These are phyloP conservation scores for Aporophyla nigra DNA, from an alignment of 2,888 invertebrate genomes.

Conservation along the genomic window DNA sequence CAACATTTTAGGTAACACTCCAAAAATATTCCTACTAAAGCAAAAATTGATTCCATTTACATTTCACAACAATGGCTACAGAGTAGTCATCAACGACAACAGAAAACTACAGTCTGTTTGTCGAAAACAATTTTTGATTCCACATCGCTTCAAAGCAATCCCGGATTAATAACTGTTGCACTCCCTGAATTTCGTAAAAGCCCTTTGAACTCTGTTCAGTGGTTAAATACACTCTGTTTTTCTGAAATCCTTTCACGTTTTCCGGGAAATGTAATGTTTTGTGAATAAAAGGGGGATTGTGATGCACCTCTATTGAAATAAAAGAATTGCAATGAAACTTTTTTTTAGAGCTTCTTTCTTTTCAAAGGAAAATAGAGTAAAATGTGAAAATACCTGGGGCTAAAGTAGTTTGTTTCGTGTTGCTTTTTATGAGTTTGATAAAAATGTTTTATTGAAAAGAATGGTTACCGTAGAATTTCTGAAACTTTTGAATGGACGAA, in stretches of 20 bases:
- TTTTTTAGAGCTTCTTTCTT: constrained; percentile 31
- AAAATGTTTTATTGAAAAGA: constrained; percentile 16
- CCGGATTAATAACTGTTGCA: constrained; percentile 55
- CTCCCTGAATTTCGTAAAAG: constrained; percentile 49
- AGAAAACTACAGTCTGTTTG: constrained; percentile 36
- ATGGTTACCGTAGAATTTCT: not conserved
- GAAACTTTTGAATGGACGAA: not conserved
- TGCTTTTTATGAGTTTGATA: not conserved
- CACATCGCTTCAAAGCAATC: constrained; percentile 38
- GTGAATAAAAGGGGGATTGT: constrained; percentile 49
- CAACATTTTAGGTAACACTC: not conserved
- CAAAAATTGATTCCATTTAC: not conserved
- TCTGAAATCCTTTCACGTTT: constrained; percentile 39
- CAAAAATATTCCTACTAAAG: not conserved
- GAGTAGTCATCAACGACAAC: constrained; percentile 18
- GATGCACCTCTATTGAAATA: constrained; percentile 39
- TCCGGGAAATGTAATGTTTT: constrained; percentile 57
- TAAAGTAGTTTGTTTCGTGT: not conserved
- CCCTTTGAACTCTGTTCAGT: constrained; percentile 49
- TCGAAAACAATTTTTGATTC: constrained; percentile 53
- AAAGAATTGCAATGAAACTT: constrained; percentile 38
- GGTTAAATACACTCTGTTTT: constrained; percentile 53
- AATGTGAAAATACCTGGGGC: constrained; percentile 2
- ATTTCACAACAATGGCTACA: constrained; percentile 14
- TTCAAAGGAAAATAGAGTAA: constrained; percentile 8